These are phyloP conservation scores for Bos taurus DNA, from an alignment of 2,113 vertebrate species.

Conservation along the genomic window ARS-UCD2.0 NC_037329.1:38516501-38517000, in stretches of 20 bases:
- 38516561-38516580: not conserved
- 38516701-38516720: not conserved
- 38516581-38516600: not conserved
- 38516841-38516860: not conserved
- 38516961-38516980: not conserved
- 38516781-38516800: not conserved
- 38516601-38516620: not conserved
- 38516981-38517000: not conserved
- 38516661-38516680: not conserved
- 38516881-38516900: not conserved
- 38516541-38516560: not conserved
- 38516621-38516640: not conserved
- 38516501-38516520: not conserved
- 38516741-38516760: not conserved
- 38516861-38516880: not conserved
- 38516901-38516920: not conserved
- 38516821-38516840: not conserved
- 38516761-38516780: not conserved
- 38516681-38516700: not conserved
- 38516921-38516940: not conserved
- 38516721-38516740: not conserved
- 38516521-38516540: not conserved
- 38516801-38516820: not conserved
- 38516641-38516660: not conserved
- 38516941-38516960: not conserved